A percentile compares a stretch with the other conserved stretches of the same genome.
These are phyloP conservation scores for Montipora capitata DNA, from an alignment of 92 coral and sea anemone species.

Conservation along the genomic window DNA sequence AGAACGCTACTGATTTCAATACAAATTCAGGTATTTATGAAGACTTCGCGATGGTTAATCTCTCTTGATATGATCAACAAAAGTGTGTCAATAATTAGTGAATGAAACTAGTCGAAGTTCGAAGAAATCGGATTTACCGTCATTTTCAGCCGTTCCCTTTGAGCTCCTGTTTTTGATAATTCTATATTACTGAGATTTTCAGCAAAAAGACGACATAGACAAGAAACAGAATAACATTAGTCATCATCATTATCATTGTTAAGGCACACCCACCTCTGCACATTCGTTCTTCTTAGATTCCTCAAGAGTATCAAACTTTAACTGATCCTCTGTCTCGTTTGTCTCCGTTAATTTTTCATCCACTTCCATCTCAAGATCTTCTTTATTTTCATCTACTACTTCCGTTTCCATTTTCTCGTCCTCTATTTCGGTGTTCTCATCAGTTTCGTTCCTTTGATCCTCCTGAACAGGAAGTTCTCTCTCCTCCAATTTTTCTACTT, in stretches of 20 bases:
- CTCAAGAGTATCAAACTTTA: conserved; percentile 1
- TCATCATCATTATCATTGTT: too few species aligned
- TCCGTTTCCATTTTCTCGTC: conserved; percentile 18
- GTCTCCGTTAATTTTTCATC: conserved; percentile 20
- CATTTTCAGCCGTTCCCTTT: too few species aligned
- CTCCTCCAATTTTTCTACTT: conserved; percentile 5
- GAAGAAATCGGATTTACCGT: too few species aligned
- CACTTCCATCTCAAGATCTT: conserved; percentile 19
- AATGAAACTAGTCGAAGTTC: too few species aligned
- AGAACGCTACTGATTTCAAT: too few species aligned
- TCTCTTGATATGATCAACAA: neutral
- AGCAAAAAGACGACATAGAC: too few species aligned
- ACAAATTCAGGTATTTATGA: too few species aligned
- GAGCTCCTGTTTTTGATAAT: too few species aligned
- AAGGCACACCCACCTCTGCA: conserved; percentile 9
- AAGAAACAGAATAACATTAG: too few species aligned
- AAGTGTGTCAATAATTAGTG: too few species aligned
- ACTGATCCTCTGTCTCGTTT: neutral
- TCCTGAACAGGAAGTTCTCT: neutral
- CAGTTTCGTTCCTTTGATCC: neutral
- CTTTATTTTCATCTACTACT: conserved; percentile 4
- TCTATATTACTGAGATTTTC: too few species aligned
- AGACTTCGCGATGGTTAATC: too few species aligned
- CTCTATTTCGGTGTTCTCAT: conserved; percentile 20
- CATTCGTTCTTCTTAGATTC: conserved; percentile 13